These are phyloP conservation scores for Invenusta paracnida DNA, from an alignment of 2,888 invertebrate species.

Conservation along the genomic window DNA sequence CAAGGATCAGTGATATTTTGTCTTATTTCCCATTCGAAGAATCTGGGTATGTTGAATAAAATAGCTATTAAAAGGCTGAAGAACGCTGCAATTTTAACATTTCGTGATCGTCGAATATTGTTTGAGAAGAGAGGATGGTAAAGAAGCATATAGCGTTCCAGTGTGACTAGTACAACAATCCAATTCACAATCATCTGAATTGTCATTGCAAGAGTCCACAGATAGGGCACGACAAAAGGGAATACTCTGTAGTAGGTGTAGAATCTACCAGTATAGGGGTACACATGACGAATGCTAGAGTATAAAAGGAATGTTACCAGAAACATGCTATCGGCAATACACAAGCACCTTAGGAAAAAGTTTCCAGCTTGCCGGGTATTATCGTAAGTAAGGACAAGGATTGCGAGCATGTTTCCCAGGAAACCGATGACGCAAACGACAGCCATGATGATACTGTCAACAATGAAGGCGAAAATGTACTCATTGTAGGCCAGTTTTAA, in stretches of 20 bases:
- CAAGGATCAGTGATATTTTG: conserved; percentile 35
- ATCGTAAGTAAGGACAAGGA: conserved; percentile 64
- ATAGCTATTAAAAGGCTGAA: conserved; percentile 12
- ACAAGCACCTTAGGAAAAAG: conserved; percentile 56
- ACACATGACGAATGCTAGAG: conserved; percentile 52
- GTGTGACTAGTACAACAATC: conserved; percentile 47
- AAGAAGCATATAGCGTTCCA: conserved; percentile 46
- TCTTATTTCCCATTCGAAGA: conserved; percentile 46
- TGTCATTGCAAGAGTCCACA: conserved; percentile 46
- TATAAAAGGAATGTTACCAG: conserved; percentile 53
- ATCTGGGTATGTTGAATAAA: conserved; percentile 48
- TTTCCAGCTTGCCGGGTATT: conserved; percentile 62
- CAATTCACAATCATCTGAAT: conserved; percentile 46
- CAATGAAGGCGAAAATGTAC: conserved; percentile 39
- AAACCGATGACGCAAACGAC: conserved; percentile 65
- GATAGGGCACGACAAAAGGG: conserved; percentile 55
- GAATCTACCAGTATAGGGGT: conserved; percentile 46
- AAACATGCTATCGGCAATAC: conserved; percentile 58
- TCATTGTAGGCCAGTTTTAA: conserved; percentile 10
- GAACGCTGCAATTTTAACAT: conserved; percentile 36
- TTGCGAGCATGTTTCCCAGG: conserved; percentile 67
- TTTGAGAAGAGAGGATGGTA: conserved; percentile 45
- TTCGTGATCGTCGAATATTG: not conserved
- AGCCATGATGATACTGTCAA: conserved; percentile 45
- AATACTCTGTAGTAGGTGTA: conserved; percentile 48